phyloP scores from a whole-genome alignment of 2,888 invertebrate species.

The Brassicogethes aeneus region DNA sequence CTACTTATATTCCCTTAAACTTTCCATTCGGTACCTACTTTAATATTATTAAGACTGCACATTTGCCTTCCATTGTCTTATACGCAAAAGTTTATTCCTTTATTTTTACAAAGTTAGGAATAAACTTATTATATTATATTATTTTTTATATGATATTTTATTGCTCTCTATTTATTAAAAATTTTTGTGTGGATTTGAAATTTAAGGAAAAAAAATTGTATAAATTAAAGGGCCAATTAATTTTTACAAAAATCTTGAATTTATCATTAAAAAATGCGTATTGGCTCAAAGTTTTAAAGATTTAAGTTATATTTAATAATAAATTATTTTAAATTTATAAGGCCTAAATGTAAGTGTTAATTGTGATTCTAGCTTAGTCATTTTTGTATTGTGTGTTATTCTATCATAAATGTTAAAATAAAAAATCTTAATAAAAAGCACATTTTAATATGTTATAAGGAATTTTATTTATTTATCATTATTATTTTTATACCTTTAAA shows the following conservation, averaged over 20 bases:
- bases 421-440: background rate
- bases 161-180: too few relatives aligned
- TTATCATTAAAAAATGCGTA: too few relatives aligned
- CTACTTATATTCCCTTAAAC: too few relatives aligned
- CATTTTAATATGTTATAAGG: background rate
- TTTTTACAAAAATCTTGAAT: too few relatives aligned
- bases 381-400: slow-evolving; percentile 11
- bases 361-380: slow-evolving; percentile 20
- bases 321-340: slow-evolving; percentile 12
- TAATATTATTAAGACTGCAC: slow-evolving; percentile 32
- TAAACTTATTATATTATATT: too few relatives aligned
- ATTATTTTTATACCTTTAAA: background rate
- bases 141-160: too few relatives aligned
- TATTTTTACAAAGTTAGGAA: too few relatives aligned
- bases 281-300: too few relatives aligned
- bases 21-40: too few relatives aligned
- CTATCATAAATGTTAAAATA: slow-evolving; percentile 3
- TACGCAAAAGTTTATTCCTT: slow-evolving; percentile 16
- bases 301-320: slow-evolving; percentile 1
- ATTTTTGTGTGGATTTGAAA: too few relatives aligned
- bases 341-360: slow-evolving; percentile 21
- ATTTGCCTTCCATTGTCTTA: slow-evolving; percentile 35
- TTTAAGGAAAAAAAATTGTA: too few relatives aligned
- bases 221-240: too few relatives aligned
- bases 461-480: background rate